These are phyloP conservation scores for Zaprionus ghesquierei DNA, from an alignment of 1,140 invertebrate genomes.

Conservation along the genomic window DNA sequence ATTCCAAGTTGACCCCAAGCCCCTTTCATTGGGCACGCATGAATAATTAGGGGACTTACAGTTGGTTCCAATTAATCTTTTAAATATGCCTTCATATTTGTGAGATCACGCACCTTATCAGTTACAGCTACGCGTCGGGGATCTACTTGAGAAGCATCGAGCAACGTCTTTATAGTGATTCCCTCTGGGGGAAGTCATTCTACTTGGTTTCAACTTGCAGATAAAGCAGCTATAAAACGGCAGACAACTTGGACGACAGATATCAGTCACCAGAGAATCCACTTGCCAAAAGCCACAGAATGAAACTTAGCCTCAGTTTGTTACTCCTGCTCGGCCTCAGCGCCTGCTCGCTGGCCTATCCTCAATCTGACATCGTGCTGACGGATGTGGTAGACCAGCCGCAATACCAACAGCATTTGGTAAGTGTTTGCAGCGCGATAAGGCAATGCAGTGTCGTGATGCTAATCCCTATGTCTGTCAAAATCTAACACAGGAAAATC, in stretches of 20 bases:
- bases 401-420: constrained; percentile 16
- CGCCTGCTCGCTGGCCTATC: constrained; percentile 27
- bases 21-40: neutral
- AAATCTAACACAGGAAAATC: neutral
- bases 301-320: constrained; percentile 31
- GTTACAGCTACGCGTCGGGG: constrained; percentile 21
- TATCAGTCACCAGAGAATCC: constrained; percentile 19
- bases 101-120: constrained; percentile 47
- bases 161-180: constrained; percentile 16
- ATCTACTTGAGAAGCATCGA: constrained; percentile 52
- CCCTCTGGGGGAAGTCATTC: constrained; percentile 48
- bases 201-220: neutral
- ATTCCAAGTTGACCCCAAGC: no score
- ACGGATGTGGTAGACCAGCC: neutral
- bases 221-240: constrained; percentile 36
- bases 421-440: constrained; percentile 10
- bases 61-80: neutral
- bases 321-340: constrained; percentile 34
- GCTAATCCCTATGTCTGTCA: neutral
- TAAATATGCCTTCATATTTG: neutral
- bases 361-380: constrained; percentile 21
- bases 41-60: constrained; percentile 7
- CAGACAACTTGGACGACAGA: neutral
- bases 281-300: constrained; percentile 22
- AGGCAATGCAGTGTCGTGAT: neutral